Evolutionary conservation across 2,797 vertebrate species (phyloP), one percentile per base, ranked within the genome.

Genomic region (Nasua narica): DNA sequence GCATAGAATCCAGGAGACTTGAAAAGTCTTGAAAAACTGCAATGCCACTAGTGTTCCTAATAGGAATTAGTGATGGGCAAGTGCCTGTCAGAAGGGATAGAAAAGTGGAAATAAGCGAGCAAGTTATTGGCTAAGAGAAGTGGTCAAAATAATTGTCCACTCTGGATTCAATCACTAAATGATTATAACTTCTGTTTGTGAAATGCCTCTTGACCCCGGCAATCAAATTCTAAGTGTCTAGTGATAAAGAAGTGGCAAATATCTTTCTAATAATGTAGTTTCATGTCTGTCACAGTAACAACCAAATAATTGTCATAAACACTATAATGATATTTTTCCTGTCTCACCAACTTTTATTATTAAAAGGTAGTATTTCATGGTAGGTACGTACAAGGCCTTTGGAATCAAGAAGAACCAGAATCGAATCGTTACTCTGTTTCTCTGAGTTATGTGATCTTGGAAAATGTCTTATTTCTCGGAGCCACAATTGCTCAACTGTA

Each of bases 21-120:
- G 69, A 54, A 97, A 94, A 98, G 60, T 87, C 69, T 94, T 96
- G n/a, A 79, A 96, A 97, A 92, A 90, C 52, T 69, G 62, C 78
- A 95, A 50, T 83, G 16, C 2, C 93, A 35, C 91, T 82, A 72
- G 43, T 84, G 69, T 78, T 96, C 67, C 92, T 72, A 92, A 35
- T 72, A 5, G 81, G 58, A 97, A 65, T 87, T 85, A 97, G 84
- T 62, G 95, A 95, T n/a, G 54, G 77, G n/a, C 79, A 92, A 95
- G 18, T 89, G 29, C 21, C 19, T n/a, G 54, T 96, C 85, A 94
- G 56, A 96, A 7, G 37, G 32, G 18, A 84, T 54, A 85, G 86
- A 76, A 90, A 97, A 93, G 91, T 12, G 93, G 90, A 88, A 91
- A 96, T 89, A 67, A 90, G 37, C 19, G 90, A 95, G 15, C 77